phyloP scores from a whole-genome alignment of 1,140 invertebrate genomes.

The Procambarus virginalis region DNA sequence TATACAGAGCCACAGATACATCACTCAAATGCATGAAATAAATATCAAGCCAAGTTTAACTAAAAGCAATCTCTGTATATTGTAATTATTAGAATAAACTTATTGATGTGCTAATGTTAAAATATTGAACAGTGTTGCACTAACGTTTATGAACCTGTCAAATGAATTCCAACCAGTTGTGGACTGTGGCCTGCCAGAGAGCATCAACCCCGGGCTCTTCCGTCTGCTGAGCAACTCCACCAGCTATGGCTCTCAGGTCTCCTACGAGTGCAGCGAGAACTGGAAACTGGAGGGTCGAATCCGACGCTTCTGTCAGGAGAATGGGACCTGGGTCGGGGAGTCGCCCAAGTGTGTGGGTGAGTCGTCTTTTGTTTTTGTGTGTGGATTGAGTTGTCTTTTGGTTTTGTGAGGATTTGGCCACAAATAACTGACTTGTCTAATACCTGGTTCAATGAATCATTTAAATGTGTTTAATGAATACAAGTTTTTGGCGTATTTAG shows the following conservation, averaged over 20 bases:
- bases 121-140: no score
- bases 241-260: conserved; percentile 88
- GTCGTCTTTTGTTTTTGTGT: conserved; percentile 40
- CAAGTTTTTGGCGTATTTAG: no score
- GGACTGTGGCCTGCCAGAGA: conserved; percentile 85
- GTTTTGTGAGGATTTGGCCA: no score
- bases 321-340: conserved; percentile 72
- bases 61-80: background rate
- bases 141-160: no score
- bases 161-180: conserved; percentile 78
- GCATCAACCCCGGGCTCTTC: conserved; percentile 81
- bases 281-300: conserved; percentile 81
- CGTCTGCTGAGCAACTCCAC: conserved; percentile 88
- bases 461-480: no score
- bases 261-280: conserved; percentile 89
- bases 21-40: no score
- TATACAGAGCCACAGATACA: no score
- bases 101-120: background rate
- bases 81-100: conserved; percentile 78
- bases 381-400: background rate
- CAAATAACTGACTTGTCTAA: no score
- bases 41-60: no score
- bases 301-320: conserved; percentile 72
- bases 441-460: no score
- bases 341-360: conserved; percentile 71